phyloP scores from a whole-genome alignment of 2,888 invertebrate species.

The Amphimallon solstitiale region DNA sequence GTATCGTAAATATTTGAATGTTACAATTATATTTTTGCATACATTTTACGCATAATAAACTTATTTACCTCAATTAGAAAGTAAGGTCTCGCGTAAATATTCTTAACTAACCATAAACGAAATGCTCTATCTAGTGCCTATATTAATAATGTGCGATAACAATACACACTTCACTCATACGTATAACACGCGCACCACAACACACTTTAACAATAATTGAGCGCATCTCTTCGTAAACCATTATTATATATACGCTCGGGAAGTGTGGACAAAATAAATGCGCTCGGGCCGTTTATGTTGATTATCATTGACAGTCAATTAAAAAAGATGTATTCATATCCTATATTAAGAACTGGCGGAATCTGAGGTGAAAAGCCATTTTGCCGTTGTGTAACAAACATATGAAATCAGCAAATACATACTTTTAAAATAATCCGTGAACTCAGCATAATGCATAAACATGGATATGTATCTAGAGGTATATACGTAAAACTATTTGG shows the following conservation, averaged over 20 bases:
- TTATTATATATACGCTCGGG: constrained; percentile 15
- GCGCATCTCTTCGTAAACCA: neutral
- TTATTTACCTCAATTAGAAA: too few relatives aligned
- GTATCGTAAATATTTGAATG: too few relatives aligned
- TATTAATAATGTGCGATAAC: neutral
- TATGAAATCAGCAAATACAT: too few relatives aligned
- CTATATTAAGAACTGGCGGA: constrained; percentile 33
- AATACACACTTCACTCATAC: constrained; percentile 1
- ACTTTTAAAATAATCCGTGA: too few relatives aligned
- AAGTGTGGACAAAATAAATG: constrained; percentile 8
- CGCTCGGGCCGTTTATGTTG: neutral
- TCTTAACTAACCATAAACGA: too few relatives aligned
- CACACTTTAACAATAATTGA: neutral
- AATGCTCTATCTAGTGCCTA: neutral
- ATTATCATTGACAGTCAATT: constrained; percentile 33
- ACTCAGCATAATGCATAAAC: too few relatives aligned
- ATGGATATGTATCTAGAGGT: too few relatives aligned
- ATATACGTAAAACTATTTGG: neutral
- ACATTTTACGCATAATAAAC: too few relatives aligned
- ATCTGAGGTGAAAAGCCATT: neutral
- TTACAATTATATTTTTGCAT: too few relatives aligned
- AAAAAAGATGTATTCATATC: constrained; percentile 32
- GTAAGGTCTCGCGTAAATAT: too few relatives aligned
- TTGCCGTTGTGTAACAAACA: neutral
- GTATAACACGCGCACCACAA: neutral